Evolutionary conservation across 2,797 vertebrate species (phyloP).

Genomic region (Amblyraja radiata): DNA sequence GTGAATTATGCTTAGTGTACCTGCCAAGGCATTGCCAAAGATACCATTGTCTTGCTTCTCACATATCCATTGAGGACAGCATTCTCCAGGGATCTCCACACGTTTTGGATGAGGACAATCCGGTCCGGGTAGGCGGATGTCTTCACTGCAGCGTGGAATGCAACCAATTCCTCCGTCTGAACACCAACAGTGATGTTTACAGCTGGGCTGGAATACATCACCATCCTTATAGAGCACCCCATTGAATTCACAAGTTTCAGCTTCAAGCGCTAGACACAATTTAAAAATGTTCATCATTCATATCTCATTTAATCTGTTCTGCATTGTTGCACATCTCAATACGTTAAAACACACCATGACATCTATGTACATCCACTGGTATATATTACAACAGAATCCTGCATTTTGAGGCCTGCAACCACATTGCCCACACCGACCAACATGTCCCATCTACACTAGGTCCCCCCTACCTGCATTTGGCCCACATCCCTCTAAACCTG

Average conservation of each 20-base stretch:
- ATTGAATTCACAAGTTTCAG: conserved; percentile 71
- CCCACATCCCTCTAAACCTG: too few relatives aligned
- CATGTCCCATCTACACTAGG: too few relatives aligned
- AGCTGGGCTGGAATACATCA: conserved; percentile 83
- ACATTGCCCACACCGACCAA: too few relatives aligned
- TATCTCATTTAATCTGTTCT: neutral
- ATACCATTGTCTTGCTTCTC: conserved; percentile 57
- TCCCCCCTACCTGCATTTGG: too few relatives aligned
- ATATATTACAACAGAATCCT: neutral
- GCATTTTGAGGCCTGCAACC: neutral
- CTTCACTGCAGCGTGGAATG: conserved; percentile 68
- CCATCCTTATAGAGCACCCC: conserved; percentile 72
- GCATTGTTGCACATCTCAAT: neutral
- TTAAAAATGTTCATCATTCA: neutral
- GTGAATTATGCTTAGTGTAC: conserved; percentile 44
- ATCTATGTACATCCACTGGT: neutral
- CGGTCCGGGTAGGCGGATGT: conserved; percentile 61
- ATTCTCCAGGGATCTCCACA: conserved; percentile 71
- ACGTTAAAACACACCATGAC: neutral
- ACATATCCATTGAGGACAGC: conserved; percentile 90
- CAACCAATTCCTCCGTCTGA: conserved; percentile 74
- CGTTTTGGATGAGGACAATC: conserved; percentile 77
- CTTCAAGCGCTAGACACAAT: conserved; percentile 60
- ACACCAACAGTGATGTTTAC: conserved; percentile 73
- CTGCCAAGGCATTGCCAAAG: conserved; percentile 55